Evolutionary conservation across 2,113 vertebrate species (phyloP).

Genomic region (Corythoichthys haematopterus): DNA sequence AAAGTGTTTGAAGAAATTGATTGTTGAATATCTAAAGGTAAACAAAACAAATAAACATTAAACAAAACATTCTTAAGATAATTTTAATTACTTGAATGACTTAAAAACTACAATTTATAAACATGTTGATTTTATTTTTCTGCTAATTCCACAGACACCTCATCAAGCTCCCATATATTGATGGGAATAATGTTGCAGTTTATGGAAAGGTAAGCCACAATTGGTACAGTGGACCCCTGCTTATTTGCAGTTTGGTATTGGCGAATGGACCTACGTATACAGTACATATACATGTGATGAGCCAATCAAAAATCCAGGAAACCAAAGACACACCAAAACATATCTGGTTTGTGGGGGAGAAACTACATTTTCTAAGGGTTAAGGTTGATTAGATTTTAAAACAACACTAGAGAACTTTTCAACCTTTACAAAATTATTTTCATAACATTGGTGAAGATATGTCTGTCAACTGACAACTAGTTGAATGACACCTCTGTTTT

Average conservation of each 20-base stretch:
- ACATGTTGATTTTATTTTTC: neutral
- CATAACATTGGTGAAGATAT: too few relatives aligned
- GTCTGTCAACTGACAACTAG: too few relatives aligned
- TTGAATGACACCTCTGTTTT: too few relatives aligned
- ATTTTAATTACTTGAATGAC: neutral
- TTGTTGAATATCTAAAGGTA: neutral
- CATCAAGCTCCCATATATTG: constrained; percentile 55
- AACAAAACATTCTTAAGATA: neutral
- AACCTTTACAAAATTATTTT: too few relatives aligned
- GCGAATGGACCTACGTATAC: too few relatives aligned
- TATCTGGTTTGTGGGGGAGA: too few relatives aligned
- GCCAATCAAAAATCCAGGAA: too few relatives aligned
- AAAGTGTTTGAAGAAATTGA: neutral
- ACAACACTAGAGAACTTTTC: too few relatives aligned
- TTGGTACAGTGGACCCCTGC: neutral
- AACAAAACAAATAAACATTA: neutral
- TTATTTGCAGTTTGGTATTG: neutral
- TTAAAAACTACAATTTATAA: neutral
- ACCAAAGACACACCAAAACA: too few relatives aligned
- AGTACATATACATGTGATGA: too few relatives aligned
- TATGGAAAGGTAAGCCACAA: constrained; percentile 64
- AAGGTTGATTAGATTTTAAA: too few relatives aligned
- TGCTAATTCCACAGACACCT: constrained; percentile 50
- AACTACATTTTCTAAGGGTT: too few relatives aligned
- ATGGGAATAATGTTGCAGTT: constrained; percentile 60